Evolutionary conservation across 1,140 invertebrate genomes (phyloP).

Genomic region (Andricus grossulariae): DNA sequence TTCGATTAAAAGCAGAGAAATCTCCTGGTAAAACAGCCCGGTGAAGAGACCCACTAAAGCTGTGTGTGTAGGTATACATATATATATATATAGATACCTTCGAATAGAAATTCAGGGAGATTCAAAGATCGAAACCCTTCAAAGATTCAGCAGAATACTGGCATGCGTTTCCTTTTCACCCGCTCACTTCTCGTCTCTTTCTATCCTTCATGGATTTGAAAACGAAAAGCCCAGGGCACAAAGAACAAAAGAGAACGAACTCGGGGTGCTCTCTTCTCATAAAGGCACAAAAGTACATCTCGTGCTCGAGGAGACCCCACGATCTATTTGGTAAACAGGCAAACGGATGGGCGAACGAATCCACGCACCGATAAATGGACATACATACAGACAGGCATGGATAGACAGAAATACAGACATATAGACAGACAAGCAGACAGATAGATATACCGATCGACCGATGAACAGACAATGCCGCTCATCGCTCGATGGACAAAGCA

Average conservation of each 20-base stretch:
- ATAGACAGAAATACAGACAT: constrained; percentile 41
- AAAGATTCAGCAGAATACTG: constrained; percentile 30
- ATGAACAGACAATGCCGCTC: constrained; percentile 73
- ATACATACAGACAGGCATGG: constrained; percentile 39
- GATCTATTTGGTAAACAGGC: constrained; percentile 75
- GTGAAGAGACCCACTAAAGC: constrained; percentile 30
- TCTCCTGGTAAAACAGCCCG: constrained; percentile 14
- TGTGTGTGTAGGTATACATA: background rate
- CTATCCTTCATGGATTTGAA: constrained; percentile 47
- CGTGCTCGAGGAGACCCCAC: constrained; percentile 49
- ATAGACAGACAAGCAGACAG: constrained; percentile 45
- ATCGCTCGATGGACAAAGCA: constrained; percentile 75
- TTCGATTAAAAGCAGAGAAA: constrained; percentile 45
- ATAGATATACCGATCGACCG: constrained; percentile 56
- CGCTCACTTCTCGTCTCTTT: constrained; percentile 35
- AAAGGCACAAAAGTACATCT: constrained; percentile 72
- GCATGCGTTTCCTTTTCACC: constrained; percentile 43
- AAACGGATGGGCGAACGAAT: constrained; percentile 49
- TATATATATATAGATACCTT: background rate
- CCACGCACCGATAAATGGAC: constrained; percentile 1
- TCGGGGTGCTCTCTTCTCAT: constrained; percentile 58
- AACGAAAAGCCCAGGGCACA: constrained; percentile 64
- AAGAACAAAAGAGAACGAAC: constrained; percentile 69
- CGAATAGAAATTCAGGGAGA: constrained; percentile 26
- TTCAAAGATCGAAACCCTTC: constrained; percentile 43